Base-by-base conservation (phyloP, 2,888 invertebrate genomes). In the Athalia circularis region DNA sequence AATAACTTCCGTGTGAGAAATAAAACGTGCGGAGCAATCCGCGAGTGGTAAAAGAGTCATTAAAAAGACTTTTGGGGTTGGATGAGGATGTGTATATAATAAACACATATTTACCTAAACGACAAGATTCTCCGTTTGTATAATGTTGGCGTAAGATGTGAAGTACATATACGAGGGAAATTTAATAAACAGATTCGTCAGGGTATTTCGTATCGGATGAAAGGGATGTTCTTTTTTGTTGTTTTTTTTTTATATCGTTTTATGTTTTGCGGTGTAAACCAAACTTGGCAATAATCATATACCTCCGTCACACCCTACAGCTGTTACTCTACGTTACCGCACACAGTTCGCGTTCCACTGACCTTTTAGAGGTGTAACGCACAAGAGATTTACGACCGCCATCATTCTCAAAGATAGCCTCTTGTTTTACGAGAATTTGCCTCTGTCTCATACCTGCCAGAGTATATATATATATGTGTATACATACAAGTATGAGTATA, bases 321-420 rank as follows among this genome's bases (percentile, higher is more conserved):
- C 29, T 29, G 29, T 29, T 29, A 29, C 29, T 29, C 29, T 29
- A 29, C 29, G 29, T 29, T 29, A 29, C 29, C 54, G 11, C 7
- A 7, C 13, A 59, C 43, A 67, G 59, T 72, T 72, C 47, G 8
- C 45, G 57, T 57, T 15, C 72, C 59, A 47, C 15, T 72, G 52
- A 72, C 59, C 72, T 13, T 59, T 72, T 13, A 29, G 72, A 45
- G 47, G 13, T 11, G 59, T 47, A 59, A 59, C 47, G 52, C 57
- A 59, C 8, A 8, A 3, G 52, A 52, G 59, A 72, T 59, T 72
- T 72, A 72, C 59, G 47, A 57, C 72, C 72, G 59, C 59, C 47
- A 72, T 72, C 72, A 72, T 72, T 72, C 72, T 72, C 72, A 59
- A 72, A 72, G 72, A 72, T 72, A 72, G 72, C 57, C 70, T 47